phyloP scores from a whole-genome alignment of 2,113 vertebrate species.

The Elanus axillaris region DNA sequence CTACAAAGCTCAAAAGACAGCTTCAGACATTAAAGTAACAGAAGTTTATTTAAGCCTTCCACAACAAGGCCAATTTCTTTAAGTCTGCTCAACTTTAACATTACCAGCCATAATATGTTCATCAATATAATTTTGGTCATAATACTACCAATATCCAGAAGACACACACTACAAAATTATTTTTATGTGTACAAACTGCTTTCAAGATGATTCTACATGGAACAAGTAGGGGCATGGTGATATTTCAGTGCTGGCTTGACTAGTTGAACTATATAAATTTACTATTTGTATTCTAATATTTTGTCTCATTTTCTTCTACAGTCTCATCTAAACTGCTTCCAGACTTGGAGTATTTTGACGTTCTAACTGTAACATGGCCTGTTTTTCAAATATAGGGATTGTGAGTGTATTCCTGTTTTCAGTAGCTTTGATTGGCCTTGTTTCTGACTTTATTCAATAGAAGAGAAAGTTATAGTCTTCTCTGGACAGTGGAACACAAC shows the following conservation, averaged over 20 bases:
- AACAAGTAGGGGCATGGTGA: background rate
- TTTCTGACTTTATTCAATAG: background rate
- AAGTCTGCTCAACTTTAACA: background rate
- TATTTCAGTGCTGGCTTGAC: background rate
- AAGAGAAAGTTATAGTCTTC: background rate
- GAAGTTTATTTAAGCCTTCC: background rate
- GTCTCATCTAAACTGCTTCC: background rate
- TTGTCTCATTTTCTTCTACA: background rate
- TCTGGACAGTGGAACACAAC: background rate
- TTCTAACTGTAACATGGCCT: background rate
- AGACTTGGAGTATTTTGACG: background rate
- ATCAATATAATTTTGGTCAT: background rate
- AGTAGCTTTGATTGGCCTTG: background rate
- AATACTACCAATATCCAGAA: background rate
- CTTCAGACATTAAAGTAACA: background rate
- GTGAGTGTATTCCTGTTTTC: background rate
- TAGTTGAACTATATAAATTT: background rate
- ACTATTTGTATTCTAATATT: background rate
- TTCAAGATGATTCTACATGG: background rate
- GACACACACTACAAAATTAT: background rate
- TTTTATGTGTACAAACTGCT: background rate
- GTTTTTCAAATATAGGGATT: background rate
- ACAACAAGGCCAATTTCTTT: background rate
- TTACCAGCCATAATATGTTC: background rate
- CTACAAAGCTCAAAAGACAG: background rate